Conservation (phyloP, 2,888 invertebrate species). For the Cryptocheilus praepositus region DNA sequence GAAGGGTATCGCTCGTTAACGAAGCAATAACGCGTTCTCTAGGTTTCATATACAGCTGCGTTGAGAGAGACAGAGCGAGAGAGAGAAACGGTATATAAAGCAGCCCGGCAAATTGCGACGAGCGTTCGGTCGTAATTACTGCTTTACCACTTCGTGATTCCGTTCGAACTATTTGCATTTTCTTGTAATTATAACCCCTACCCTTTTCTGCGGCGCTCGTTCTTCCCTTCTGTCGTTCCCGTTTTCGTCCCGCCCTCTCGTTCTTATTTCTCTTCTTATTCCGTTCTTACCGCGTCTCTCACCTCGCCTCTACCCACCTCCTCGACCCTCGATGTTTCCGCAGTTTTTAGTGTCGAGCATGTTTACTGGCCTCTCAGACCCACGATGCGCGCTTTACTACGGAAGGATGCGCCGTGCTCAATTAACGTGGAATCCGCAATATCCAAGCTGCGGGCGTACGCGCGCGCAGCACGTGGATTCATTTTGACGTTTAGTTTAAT, state of each 20-base stretch:
- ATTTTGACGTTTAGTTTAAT: too few relatives aligned
- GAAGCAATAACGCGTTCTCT: slow-evolving; percentile 31
- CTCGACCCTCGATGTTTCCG: too few relatives aligned
- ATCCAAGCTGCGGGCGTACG: slow-evolving; percentile 15
- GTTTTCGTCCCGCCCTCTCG: neutral
- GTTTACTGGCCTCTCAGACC: too few relatives aligned
- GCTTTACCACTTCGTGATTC: slow-evolving; percentile 39
- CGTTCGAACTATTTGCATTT: slow-evolving; percentile 48
- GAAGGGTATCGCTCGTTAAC: slow-evolving; percentile 28
- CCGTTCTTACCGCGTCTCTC: slow-evolving; percentile 1
- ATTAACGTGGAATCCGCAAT: slow-evolving; percentile 14
- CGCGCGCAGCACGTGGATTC: neutral
- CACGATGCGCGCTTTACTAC: neutral
- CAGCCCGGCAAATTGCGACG: slow-evolving; percentile 24
- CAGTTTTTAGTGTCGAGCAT: too few relatives aligned
- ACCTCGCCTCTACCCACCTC: neutral
- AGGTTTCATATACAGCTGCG: too few relatives aligned
- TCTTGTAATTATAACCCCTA: slow-evolving; percentile 43
- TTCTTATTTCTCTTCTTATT: too few relatives aligned
- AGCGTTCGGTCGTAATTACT: slow-evolving; percentile 37
- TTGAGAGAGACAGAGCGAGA: too few relatives aligned
- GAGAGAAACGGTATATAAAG: too few relatives aligned
- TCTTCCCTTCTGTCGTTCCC: slow-evolving; percentile 3
- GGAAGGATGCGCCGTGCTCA: slow-evolving; percentile 17
- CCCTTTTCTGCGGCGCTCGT: neutral